A percentile compares a stretch with the other conserved stretches of the same genome.
Evolutionary conservation across 2,888 invertebrate genomes (phyloP).

Genomic region (Caenorhabditis doughertyi): DNA sequence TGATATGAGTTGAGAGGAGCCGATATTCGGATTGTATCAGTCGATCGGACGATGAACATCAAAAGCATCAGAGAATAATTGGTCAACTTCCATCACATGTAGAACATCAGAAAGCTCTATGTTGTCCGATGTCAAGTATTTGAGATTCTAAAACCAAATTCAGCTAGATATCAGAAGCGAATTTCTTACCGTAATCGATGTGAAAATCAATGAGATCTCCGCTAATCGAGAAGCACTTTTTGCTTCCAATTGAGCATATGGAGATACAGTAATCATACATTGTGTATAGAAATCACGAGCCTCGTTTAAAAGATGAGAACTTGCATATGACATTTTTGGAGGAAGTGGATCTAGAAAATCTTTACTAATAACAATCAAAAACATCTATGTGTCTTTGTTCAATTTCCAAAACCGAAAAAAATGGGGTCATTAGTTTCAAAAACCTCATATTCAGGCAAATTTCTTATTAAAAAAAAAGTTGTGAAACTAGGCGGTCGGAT

Average conservation of each 20-base stretch:
- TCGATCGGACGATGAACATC: conserved; percentile 56
- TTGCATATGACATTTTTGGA: conserved; percentile 48
- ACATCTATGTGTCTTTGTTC: too few relatives aligned
- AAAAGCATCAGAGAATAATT: conserved; percentile 49
- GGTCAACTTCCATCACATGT: conserved; percentile 65
- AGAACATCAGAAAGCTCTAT: conserved; percentile 67
- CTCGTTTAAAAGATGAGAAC: conserved; percentile 29
- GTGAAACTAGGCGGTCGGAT: too few relatives aligned
- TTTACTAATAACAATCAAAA: not conserved
- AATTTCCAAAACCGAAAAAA: too few relatives aligned
- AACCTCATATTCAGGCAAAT: too few relatives aligned
- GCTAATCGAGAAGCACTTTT: conserved; percentile 49
- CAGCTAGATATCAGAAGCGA: not conserved
- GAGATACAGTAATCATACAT: conserved; percentile 49
- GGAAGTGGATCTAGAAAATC: conserved; percentile 47
- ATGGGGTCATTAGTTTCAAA: too few relatives aligned
- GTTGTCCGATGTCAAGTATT: conserved; percentile 66
- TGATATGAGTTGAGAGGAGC: too few relatives aligned
- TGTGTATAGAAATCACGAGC: conserved; percentile 58
- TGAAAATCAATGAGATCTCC: conserved; percentile 51
- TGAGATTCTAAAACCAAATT: conserved; percentile 54
- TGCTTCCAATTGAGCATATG: conserved; percentile 35
- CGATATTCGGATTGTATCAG: too few relatives aligned
- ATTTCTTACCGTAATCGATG: conserved; percentile 46
- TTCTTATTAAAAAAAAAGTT: too few relatives aligned